These are phyloP conservation scores for Dasysyrphus tricinctus DNA, from an alignment of 2,888 invertebrate genomes.

Conservation along the genomic window DNA sequence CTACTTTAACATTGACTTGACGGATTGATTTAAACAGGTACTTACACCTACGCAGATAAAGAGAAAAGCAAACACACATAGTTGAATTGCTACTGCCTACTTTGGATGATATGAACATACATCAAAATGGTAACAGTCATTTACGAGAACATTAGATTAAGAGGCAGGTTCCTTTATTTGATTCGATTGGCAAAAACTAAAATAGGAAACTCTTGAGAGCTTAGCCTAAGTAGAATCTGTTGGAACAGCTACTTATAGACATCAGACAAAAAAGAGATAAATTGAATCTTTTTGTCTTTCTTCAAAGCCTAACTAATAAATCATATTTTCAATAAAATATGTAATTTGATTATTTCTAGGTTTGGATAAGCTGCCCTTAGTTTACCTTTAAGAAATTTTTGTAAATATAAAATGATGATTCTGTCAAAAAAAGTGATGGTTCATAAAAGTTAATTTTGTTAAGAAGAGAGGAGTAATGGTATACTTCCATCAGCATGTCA, in stretches of 20 bases:
- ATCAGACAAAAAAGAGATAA: too few relatives aligned
- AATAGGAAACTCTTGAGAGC: too few relatives aligned
- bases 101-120: neutral
- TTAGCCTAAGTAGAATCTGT: too few relatives aligned
- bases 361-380: neutral
- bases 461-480: neutral
- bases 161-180: too few relatives aligned
- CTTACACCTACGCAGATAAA: neutral
- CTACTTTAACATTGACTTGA: neutral
- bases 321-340: too few relatives aligned
- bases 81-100: neutral
- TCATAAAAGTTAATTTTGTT: neutral
- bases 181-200: too few relatives aligned
- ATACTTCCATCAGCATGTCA: neutral
- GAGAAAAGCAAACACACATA: neutral
- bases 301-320: too few relatives aligned
- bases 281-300: too few relatives aligned
- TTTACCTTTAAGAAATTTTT: neutral
- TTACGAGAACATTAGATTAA: too few relatives aligned
- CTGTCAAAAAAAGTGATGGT: neutral
- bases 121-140: too few relatives aligned
- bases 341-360: neutral
- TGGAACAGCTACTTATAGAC: too few relatives aligned
- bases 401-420: neutral
- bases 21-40: neutral